Base-by-base conservation (phyloP, 2,797 vertebrate genomes). In the Cuculus canorus region DNA sequence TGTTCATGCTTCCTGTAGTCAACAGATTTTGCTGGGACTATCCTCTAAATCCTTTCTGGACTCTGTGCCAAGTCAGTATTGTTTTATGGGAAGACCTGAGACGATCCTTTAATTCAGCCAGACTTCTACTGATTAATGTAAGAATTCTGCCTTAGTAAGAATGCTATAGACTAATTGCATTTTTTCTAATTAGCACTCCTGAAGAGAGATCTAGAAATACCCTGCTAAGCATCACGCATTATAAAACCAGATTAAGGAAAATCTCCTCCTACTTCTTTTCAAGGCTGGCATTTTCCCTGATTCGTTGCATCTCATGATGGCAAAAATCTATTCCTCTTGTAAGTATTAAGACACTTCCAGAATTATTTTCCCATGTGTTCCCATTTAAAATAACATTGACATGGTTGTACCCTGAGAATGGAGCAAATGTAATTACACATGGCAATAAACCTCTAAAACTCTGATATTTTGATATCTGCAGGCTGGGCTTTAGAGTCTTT, bases 71-170 rank as follows among this genome's bases (percentile, higher is more conserved):
- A 13, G 25, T 39, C 54, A 69, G 10, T 50, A 78, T 53, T 75
- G 52, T 82, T 65, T 77, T 79, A 56, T 10, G 19, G 82, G 23
- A 85, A 92, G 89, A 92, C 39, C 32, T 76, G 64, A 53, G 78
- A 84, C 56, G 93, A 82, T 80, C 72, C 39, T 86, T 84, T 73
- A 89, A 56, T 82, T 92, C 68, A 82, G 47, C 39, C 89, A 63
- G 93, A 73, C 13, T 90, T 73, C 63, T 91, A 41, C 22, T 73
- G 92, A 89, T 72, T 91, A 79, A 72, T 86, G 22, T 72, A 87
- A 89, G n/a, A 92, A 80, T 83, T 86, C 37, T 89, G 65, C 48
- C 78, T 85, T 91, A 86, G 75, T 80, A 90, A 84, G 66, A 70
- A 82, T 82, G 56, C 47, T 91, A 81, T 88, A 65, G 71, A 57